Evolutionary conservation across 2,113 vertebrate genomes (phyloP).

Genomic region (Callithrix jacchus): DNA sequence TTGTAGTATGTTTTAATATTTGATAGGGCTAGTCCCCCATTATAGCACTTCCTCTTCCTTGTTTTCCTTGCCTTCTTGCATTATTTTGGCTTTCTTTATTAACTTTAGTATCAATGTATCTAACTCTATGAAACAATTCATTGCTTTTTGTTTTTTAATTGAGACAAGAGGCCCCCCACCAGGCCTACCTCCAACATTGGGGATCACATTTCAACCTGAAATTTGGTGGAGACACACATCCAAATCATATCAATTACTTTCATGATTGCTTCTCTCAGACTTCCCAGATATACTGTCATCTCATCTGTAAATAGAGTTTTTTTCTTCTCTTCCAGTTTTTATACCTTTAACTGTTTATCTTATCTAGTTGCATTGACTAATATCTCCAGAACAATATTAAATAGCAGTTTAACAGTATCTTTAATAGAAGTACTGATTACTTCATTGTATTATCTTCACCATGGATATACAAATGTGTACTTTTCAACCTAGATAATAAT

Average conservation of each 20-base stretch:
- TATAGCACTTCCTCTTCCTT: background rate
- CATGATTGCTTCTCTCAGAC: background rate
- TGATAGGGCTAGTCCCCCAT: background rate
- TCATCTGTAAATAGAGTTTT: background rate
- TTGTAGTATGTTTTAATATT: background rate
- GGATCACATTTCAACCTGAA: too few relatives aligned
- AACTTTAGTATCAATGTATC: background rate
- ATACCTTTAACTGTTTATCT: background rate
- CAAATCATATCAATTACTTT: background rate
- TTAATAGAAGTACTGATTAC: background rate
- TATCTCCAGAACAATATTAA: background rate
- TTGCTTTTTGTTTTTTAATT: background rate
- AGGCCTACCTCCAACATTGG: too few relatives aligned
- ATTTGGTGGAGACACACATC: too few relatives aligned
- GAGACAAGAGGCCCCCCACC: too few relatives aligned
- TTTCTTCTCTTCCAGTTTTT: background rate
- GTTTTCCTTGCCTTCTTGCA: background rate
- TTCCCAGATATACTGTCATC: background rate
- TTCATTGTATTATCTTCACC: slow-evolving; percentile 37
- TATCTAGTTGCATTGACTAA: background rate
- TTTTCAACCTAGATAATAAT: background rate
- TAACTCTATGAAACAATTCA: slow-evolving; percentile 8
- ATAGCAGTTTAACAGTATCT: background rate
- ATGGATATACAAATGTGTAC: background rate
- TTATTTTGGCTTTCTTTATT: background rate